Percentiles rank a stretch among this genome's conserved stretches.
phyloP scores from a whole-genome alignment of 2,113 vertebrate genomes.

The Perognathus longimembris region DNA sequence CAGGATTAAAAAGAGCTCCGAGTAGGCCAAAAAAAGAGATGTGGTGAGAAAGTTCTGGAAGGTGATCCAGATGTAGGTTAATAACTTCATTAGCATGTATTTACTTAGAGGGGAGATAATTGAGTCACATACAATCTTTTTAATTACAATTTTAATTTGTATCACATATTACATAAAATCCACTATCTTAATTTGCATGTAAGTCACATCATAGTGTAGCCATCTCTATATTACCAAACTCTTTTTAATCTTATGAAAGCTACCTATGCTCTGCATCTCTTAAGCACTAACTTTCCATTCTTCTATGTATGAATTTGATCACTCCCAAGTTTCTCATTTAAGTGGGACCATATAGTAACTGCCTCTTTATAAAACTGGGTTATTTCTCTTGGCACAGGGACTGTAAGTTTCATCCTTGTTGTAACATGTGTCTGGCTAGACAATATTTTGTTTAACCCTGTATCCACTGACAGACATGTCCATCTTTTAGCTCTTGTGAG shows the following conservation, averaged over 20 bases:
- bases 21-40: background rate
- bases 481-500: background rate
- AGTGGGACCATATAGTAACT: background rate
- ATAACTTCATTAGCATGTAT: background rate
- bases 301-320: background rate
- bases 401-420: background rate
- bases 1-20: background rate
- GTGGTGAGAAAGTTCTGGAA: background rate
- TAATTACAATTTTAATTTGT: background rate
- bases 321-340: background rate
- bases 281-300: background rate
- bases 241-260: background rate
- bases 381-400: background rate
- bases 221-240: background rate
- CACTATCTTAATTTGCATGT: background rate
- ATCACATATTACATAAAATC: background rate
- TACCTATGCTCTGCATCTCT: background rate
- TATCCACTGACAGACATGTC: background rate
- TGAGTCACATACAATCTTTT: background rate
- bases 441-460: background rate
- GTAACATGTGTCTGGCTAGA: background rate
- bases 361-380: background rate
- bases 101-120: background rate
- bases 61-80: constrained; percentile 15
- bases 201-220: background rate